Evolutionary conservation across 2,888 invertebrate genomes (phyloP), one percentile per base, ranked within the genome.

Genomic region (Panzeria rudis): DNA sequence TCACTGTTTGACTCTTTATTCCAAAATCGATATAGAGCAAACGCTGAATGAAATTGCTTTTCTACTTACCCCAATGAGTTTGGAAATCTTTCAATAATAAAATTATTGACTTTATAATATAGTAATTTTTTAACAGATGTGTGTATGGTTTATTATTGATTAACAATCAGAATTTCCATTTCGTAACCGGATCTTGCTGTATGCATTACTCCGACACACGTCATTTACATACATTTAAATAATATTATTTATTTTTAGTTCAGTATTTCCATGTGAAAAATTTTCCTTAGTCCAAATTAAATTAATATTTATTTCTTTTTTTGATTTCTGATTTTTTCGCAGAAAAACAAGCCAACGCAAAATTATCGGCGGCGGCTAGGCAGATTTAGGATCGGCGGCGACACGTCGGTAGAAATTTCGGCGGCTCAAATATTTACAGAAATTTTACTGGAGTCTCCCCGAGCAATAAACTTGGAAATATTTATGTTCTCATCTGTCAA

Each of bases 141-240:
- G n/a, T n/a, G n/a, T n/a, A n/a, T n/a, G n/a, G n/a, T n/a, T n/a
- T n/a, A n/a, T 52, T 35, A 52, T 50, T n/a, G 50, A 68, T n/a
- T 56, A 25, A 17, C 9, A 3, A 56, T 2, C 38, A 38, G 38
- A 44, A 64, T 54, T 64, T 76, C 32, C 15, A 54, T 76, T 76
- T 76, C 64, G 75, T 76, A 76, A 76, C 32, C 64, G 54, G 17
- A 29, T 56, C 25, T 71, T 56, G 11, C 9, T 41, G 25, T 29
- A 35, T 47, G 6, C 44, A 73, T 17, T 35, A 35, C 35, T 35
- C 62, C 15, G 6, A n/a, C 23, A 47, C n/a, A 23, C n/a, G 23
- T 15, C 4, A 56, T 11, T 25, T 25, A 56, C n/a, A 13, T 6
- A 41, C 8, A 50, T 23, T 54, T 15, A 13, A 32, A 32, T 20